Base-by-base conservation (phyloP, 2,113 vertebrate genomes). In the Desmodus rotundus region DNA sequence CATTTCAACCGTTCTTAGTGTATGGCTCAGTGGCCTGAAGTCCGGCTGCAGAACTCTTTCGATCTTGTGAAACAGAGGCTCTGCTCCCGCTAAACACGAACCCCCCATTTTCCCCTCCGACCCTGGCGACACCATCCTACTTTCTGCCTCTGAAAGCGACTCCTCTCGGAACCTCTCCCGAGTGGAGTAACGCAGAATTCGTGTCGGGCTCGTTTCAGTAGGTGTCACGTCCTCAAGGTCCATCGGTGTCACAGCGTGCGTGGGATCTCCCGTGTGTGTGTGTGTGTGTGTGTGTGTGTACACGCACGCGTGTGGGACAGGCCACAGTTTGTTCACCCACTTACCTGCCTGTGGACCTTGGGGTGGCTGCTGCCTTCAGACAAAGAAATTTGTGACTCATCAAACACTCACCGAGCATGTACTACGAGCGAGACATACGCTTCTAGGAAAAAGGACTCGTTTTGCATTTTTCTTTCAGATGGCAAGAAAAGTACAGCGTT, bases 241-340 rank as follows among this genome's bases (percentile, higher is more conserved):
- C 33, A 2, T 3, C 33, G 3, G 10, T 2, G 19, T 7, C 0
- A 28, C 1, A 1, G 72, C 0, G 0, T 0, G 45, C 0, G 41
- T 2, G 2, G n/a, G 0, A 5, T 36, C 12, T 2, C 82, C 0
- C 0, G 47, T 9, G 1, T 0, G 0, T 1, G n/a, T n/a, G n/a
- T n/a, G n/a, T n/a, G n/a, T n/a, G n/a, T n/a, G n/a, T n/a, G n/a
- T n/a, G n/a, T n/a, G n/a, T n/a, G n/a, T n/a, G n/a, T n/a, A n/a
- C n/a, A n/a, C n/a, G n/a, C n/a, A n/a, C n/a, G n/a, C n/a, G 1
- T 3, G 16, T 10, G 5, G 17, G 4, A 0, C 16, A 0, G 24
- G 0, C 61, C 33, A n/a, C 41, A 0, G 4, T 14, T 12, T 4
- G 5, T 52, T 11, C 13, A 24, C 33, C 22, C 16, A 0, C 4